A percentile compares a stretch with the other conserved stretches of the same genome.
Evolutionary conservation across 2,888 invertebrate genomes (phyloP).

Genomic region (Lasioglossum zephyrum): DNA sequence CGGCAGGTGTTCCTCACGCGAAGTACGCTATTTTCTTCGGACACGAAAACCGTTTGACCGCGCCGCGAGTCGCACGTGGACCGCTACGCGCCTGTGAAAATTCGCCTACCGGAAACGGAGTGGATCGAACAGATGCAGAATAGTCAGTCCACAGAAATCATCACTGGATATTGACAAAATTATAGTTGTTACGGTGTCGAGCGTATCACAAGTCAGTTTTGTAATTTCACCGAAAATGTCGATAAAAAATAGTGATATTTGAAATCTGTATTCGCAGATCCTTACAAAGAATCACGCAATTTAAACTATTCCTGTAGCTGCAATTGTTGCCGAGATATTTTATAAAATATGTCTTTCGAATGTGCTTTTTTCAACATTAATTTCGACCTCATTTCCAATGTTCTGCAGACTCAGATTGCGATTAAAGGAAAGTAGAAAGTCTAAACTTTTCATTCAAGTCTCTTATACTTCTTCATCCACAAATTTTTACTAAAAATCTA

Average conservation of each 20-base stretch:
- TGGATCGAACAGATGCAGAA: too few relatives aligned
- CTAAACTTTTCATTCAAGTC: too few relatives aligned
- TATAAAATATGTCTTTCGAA: neutral
- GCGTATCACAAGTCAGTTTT: too few relatives aligned
- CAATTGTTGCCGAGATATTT: neutral
- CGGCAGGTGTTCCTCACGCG: neutral
- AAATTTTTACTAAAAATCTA: neutral
- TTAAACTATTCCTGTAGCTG: neutral
- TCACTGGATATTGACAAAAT: too few relatives aligned
- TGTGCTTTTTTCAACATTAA: neutral
- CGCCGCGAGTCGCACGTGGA: neutral
- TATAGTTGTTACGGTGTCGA: too few relatives aligned
- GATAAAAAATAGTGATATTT: neutral
- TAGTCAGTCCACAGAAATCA: too few relatives aligned
- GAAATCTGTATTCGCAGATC: neutral
- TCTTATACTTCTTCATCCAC: neutral
- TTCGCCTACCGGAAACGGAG: neutral
- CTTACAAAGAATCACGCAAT: neutral
- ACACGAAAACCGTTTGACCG: neutral
- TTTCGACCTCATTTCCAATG: neutral
- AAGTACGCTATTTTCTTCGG: neutral
- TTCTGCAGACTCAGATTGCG: neutral
- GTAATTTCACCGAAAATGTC: too few relatives aligned
- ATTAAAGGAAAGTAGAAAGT: too few relatives aligned
- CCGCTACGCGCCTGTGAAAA: neutral